Conservation (phyloP, 2,113 vertebrate genomes). For the Castor canadensis region DNA sequence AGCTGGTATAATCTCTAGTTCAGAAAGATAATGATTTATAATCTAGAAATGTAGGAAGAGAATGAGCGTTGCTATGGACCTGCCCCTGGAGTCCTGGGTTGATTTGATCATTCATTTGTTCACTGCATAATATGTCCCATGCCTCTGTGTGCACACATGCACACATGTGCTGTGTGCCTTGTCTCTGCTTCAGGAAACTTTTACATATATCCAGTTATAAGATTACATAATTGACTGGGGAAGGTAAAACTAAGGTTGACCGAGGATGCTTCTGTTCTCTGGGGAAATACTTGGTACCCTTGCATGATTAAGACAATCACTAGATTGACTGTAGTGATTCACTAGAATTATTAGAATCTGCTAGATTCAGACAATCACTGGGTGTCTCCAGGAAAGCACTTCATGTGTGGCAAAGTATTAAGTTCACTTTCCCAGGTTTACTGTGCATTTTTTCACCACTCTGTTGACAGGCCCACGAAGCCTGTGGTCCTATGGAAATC, state of each 20-base stretch:
- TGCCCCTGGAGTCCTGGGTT: not conserved
- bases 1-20: not conserved
- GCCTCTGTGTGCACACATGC: not conserved
- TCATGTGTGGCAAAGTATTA: not conserved
- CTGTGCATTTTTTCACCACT: not conserved
- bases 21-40: not conserved
- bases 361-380: not conserved
- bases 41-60: not conserved
- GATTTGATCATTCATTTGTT: not conserved
- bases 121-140: not conserved
- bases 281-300: not conserved
- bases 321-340: too few relatives aligned
- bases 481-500: conserved; percentile 97
- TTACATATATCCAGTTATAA: not conserved
- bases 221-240: not conserved
- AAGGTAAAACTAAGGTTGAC: not conserved
- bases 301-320: too few relatives aligned
- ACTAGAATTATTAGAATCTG: too few relatives aligned
- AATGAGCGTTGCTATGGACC: not conserved
- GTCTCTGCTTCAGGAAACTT: not conserved
- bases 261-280: not conserved
- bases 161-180: fast-evolving
- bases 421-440: not conserved
- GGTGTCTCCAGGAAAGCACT: not conserved
- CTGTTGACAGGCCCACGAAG: conserved; percentile 93